Percentiles rank a stretch among this genome's conserved stretches.
These are phyloP conservation scores for Mechanitis mazaeus DNA, from an alignment of 2,888 invertebrate species.

Conservation along the genomic window DNA sequence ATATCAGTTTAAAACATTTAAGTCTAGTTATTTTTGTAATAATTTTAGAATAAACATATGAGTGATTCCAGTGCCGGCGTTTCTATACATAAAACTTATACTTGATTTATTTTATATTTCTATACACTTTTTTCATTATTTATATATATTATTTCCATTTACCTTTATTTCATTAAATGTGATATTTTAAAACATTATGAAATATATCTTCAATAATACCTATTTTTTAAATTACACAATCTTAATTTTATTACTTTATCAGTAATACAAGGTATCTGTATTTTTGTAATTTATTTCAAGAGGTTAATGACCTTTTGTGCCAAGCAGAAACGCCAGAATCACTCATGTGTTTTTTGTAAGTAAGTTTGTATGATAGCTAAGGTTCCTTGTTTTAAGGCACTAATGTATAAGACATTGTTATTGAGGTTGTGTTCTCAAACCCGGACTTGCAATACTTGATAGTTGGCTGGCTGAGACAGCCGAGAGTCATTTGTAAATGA, in stretches of 20 bases:
- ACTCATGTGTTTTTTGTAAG: conserved; percentile 38
- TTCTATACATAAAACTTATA: no score
- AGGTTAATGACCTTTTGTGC: neutral
- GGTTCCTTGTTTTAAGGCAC: conserved; percentile 65
- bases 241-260: no score
- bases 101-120: no score
- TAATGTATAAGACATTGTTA: conserved; percentile 58
- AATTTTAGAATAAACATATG: conserved; percentile 35
- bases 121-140: no score
- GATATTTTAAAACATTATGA: no score
- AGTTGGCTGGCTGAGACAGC: conserved; percentile 51
- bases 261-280: no score
- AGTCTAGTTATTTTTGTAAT: conserved; percentile 51
- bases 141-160: no score
- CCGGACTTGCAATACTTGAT: conserved; percentile 53
- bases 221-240: no score
- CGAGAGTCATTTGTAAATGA: conserved; percentile 56
- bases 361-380: conserved; percentile 54
- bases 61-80: conserved; percentile 22
- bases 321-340: conserved; percentile 18
- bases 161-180: no score
- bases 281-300: neutral
- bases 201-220: no score
- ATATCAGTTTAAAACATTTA: conserved; percentile 60
- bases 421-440: conserved; percentile 55